Conservation (phyloP, 2,888 invertebrate genomes). For the Callyntrura guangdongensis region DNA sequence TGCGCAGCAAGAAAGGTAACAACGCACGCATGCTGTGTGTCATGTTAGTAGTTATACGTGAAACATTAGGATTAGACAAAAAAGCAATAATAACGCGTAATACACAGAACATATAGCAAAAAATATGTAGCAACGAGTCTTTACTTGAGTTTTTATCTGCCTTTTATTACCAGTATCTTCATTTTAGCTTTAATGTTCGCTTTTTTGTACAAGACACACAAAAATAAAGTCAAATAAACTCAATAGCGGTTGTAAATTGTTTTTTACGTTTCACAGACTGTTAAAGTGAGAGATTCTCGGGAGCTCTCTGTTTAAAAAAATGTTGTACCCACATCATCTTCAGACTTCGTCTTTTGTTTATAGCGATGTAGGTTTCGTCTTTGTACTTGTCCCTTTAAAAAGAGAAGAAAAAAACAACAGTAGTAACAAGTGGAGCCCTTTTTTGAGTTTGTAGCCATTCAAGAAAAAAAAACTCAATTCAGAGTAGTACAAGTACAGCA, state of each 20-base stretch:
- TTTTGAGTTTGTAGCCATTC: neutral
- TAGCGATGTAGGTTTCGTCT: slow-evolving; percentile 16
- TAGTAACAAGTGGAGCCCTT: slow-evolving; percentile 6
- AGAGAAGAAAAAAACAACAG: neutral
- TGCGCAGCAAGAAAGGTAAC: slow-evolving; percentile 26
- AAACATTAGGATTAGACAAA: neutral
- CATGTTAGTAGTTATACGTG: slow-evolving; percentile 21
- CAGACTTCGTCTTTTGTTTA: slow-evolving; percentile 41
- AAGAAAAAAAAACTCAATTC: neutral
- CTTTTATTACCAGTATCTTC: slow-evolving; percentile 10
- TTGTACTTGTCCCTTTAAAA: neutral
- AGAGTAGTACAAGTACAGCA: slow-evolving; percentile 6
- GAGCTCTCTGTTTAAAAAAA: slow-evolving; percentile 21
- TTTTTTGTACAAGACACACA: slow-evolving; percentile 27
- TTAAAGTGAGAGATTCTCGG: slow-evolving; percentile 52
- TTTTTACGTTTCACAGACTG: slow-evolving; percentile 22
- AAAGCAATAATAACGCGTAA: neutral
- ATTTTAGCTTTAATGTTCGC: slow-evolving; percentile 37
- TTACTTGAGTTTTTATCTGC: slow-evolving; percentile 11
- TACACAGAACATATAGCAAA: slow-evolving; percentile 48
- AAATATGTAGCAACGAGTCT: slow-evolving; percentile 37
- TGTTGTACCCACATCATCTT: slow-evolving; percentile 62
- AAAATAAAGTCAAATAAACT: slow-evolving; percentile 19
- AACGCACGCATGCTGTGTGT: slow-evolving; percentile 66
- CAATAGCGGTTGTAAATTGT: slow-evolving; percentile 64